Base-by-base conservation (phyloP, 2,888 invertebrate species). In the Erebia ligea region DNA sequence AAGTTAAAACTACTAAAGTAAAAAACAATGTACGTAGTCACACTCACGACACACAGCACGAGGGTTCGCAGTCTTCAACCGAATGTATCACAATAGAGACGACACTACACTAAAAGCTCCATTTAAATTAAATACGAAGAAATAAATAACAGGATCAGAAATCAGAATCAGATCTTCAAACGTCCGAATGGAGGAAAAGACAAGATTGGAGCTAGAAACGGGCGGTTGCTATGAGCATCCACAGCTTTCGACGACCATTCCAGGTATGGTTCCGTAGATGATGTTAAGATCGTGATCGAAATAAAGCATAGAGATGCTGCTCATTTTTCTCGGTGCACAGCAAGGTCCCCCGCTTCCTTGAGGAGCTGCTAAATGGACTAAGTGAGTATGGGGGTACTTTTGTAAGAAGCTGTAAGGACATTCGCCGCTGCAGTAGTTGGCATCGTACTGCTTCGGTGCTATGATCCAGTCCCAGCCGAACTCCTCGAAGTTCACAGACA, bases 391-490 rank as follows among this genome's bases (percentile, higher is more conserved):
- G 0, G 97, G 96, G 84, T 97, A 97, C 82, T 96, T 96, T 83
- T 97, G 98, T 73, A 98, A 92, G 85, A 98, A 98, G 66, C 97
- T 96, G 89, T 96, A 96, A 0, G 97, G 97, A 87, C 99, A 99
- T 81, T 98, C 98, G 9, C 99, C 99, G 68, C 97, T 96, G 92
- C 99, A 99, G 92, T 98, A 98, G 91, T 98, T 98, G 9, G 99
- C 99, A 82, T 98, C 97, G 93, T 99, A 99, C 73, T 96, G 95
- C 82, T 98, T 98, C 0, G 99, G 99, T 0, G 98, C 98, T 72
- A 99, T 98, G 81, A 99, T 97, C 96, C 98, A 99, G 85, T 99
- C 98, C 98, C 99, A 99, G 40, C 98, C 98, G 84, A 99, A 98
- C 83, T 96, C 96, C 79, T 97, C 97, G 87, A 99, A 99, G 93